These are phyloP conservation scores for Malacoctenus gilli DNA, from an alignment of 2,797 vertebrate genomes.

Conservation along the genomic window DNA sequence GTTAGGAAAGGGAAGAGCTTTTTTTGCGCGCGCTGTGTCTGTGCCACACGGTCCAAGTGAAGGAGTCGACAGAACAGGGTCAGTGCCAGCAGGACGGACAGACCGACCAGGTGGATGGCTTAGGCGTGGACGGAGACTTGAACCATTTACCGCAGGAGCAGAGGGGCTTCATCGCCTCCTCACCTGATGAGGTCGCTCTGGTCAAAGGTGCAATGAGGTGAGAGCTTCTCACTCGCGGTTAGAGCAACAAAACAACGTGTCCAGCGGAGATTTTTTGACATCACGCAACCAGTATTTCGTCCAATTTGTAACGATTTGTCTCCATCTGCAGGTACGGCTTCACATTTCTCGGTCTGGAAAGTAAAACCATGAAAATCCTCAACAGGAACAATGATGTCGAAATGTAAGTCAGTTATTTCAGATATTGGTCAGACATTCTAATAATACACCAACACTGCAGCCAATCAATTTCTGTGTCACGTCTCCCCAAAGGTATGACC, in stretches of 20 bases:
- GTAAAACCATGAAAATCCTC: slow-evolving; percentile 88
- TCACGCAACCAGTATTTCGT: no score
- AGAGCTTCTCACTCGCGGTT: no score
- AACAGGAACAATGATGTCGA: slow-evolving; percentile 91
- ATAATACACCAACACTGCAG: no score
- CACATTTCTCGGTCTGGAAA: slow-evolving; percentile 91
- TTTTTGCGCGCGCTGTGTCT: slow-evolving; percentile 95
- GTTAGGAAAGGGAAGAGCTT: slow-evolving; percentile 90
- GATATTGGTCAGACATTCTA: neutral
- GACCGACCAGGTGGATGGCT: slow-evolving; percentile 82
- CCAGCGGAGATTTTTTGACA: no score
- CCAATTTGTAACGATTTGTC: slow-evolving; percentile 51
- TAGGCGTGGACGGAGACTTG: slow-evolving; percentile 58
- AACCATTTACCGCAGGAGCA: slow-evolving; percentile 48
- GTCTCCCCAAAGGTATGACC: slow-evolving; percentile 85
- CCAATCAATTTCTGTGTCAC: no score
- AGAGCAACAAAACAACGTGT: no score
- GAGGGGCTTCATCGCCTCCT: slow-evolving; percentile 90
- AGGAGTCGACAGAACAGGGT: slow-evolving; percentile 78
- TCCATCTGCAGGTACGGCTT: slow-evolving; percentile 90
- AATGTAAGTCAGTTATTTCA: slow-evolving; percentile 82
- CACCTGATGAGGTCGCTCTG: slow-evolving; percentile 95
- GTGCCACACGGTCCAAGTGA: slow-evolving; percentile 96
- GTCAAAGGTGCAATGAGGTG: slow-evolving; percentile 95
- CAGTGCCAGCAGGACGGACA: slow-evolving; percentile 71